A percentile compares a stretch with the other conserved stretches of the same genome.
These are phyloP conservation scores for Drosophila pegasa DNA, from an alignment of 2,888 invertebrate species.

Conservation along the genomic window DNA sequence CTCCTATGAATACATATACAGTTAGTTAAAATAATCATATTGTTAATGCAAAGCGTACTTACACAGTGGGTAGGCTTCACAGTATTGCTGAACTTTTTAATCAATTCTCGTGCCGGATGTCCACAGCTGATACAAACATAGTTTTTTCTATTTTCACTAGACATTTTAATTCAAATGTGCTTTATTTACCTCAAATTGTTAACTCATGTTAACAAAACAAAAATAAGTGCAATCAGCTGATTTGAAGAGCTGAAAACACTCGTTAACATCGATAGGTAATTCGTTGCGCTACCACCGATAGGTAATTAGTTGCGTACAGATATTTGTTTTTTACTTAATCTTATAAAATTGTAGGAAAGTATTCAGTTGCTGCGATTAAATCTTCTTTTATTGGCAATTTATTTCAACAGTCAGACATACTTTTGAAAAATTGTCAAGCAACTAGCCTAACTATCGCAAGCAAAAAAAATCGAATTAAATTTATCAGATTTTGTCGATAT, in stretches of 20 bases:
- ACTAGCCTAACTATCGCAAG: slow-evolving; percentile 34
- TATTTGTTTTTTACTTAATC: neutral
- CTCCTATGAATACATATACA: slow-evolving; percentile 86
- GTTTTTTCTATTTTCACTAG: slow-evolving; percentile 34
- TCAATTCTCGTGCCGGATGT: slow-evolving; percentile 87
- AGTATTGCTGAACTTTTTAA: slow-evolving; percentile 89
- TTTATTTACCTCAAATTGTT: neutral
- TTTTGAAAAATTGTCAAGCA: slow-evolving; percentile 44
- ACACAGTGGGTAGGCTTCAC: slow-evolving; percentile 91
- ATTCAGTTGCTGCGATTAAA: neutral
- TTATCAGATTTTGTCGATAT: slow-evolving; percentile 42
- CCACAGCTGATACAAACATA: slow-evolving; percentile 90
- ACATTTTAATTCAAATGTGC: slow-evolving; percentile 27
- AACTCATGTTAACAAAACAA: slow-evolving; percentile 8
- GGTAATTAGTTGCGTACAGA: neutral
- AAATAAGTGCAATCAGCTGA: slow-evolving; percentile 34
- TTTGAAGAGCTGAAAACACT: neutral
- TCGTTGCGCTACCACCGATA: slow-evolving; percentile 18
- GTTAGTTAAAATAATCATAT: neutral
- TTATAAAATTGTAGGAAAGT: neutral
- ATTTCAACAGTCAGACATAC: slow-evolving; percentile 29
- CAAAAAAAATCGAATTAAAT: slow-evolving; percentile 37
- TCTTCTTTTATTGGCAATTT: neutral
- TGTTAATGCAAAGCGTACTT: slow-evolving; percentile 82
- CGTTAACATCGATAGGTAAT: slow-evolving; percentile 25